Evolutionary conservation across 2,113 vertebrate genomes (phyloP), one percentile per base, ranked within the genome.

Genomic region (Raphicerus campestris): DNA sequence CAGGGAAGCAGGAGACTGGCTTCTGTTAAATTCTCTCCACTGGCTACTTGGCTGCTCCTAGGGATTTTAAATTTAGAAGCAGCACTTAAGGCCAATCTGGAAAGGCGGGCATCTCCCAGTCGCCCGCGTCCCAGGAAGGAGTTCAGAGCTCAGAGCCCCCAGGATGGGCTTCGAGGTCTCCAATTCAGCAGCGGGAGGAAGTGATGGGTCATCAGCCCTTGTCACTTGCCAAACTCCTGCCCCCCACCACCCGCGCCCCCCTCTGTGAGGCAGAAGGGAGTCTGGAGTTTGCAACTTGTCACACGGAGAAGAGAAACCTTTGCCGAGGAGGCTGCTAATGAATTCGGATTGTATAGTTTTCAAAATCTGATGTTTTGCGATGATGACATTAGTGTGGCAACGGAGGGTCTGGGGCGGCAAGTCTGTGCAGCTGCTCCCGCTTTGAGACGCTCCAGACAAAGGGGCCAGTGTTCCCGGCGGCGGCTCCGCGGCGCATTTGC

Each of bases 361-460:
- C 98, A 96, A 98, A 98, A 97, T 98, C 98, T 97, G 98, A 97
- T 97, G 98, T 97, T 98, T 98, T 97, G 98, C 98, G 81, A 96
- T 96, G 98, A 98, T 98, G 98, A 98, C 98, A 98, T 98, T 97
- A 94, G 97, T 97, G 98, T 98, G 98, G 98, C 98, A 98, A 98
- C 98, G 96, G 95, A 96, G 97, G 97, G 98, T 98, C 98, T 94
- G 87, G 96, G 98, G 97, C 98, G 93, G 96, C 97, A 97, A 97
- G 98, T 97, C 97, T 90, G 98, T 96, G 98, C 99, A 99, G 99
- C 99, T 99, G 99, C 98, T 98, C 97, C 96, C 92, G 97, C 99
- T 99, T 98, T 99, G 99, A 99, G 99, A 99, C 88, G 88, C 96
- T 94, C 95, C 53, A 97, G 98, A 99, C 99, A 99, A 99, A 99